These are phyloP conservation scores for Cotesia vestalis DNA, from an alignment of 1,140 invertebrate genomes.

Conservation along the genomic window DNA sequence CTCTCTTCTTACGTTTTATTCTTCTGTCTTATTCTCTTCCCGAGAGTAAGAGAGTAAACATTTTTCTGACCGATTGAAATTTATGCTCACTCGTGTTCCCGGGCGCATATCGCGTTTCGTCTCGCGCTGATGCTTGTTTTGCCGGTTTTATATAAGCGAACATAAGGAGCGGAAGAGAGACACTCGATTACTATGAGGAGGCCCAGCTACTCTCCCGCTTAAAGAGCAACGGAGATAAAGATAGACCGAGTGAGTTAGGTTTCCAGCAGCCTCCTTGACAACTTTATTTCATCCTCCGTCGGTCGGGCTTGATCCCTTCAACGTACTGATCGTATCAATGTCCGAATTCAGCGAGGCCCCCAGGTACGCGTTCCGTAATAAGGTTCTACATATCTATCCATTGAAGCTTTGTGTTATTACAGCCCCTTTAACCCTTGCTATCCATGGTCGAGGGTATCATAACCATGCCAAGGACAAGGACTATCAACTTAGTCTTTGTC, in stretches of 20 bases:
- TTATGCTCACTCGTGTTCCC: conserved; percentile 33
- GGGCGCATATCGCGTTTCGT: conserved; percentile 37
- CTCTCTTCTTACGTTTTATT: neutral
- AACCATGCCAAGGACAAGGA: too few species aligned
- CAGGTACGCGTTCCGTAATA: neutral
- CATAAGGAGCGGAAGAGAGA: too few species aligned
- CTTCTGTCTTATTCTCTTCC: conserved; percentile 1
- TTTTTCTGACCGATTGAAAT: conserved; percentile 33
- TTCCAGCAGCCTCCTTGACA: conserved; percentile 20
- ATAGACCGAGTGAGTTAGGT: neutral
- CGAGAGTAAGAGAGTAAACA: neutral
- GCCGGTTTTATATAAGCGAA: conserved; percentile 3
- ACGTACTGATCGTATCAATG: conserved; percentile 24
- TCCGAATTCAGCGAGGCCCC: conserved; percentile 6
- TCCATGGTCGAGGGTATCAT: too few species aligned
- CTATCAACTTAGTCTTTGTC: neutral
- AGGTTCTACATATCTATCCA: too few species aligned
- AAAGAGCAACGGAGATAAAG: conserved; percentile 1
- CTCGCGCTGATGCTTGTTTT: conserved; percentile 38
- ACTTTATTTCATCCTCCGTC: conserved; percentile 28
- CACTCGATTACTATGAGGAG: too few species aligned
- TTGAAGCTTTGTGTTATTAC: too few species aligned
- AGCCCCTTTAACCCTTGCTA: too few species aligned
- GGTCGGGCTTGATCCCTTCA: conserved; percentile 29
- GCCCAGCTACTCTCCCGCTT: too few species aligned